Evolutionary conservation across 2,888 invertebrate genomes (phyloP).

Genomic region (Callimorpha dominula): DNA sequence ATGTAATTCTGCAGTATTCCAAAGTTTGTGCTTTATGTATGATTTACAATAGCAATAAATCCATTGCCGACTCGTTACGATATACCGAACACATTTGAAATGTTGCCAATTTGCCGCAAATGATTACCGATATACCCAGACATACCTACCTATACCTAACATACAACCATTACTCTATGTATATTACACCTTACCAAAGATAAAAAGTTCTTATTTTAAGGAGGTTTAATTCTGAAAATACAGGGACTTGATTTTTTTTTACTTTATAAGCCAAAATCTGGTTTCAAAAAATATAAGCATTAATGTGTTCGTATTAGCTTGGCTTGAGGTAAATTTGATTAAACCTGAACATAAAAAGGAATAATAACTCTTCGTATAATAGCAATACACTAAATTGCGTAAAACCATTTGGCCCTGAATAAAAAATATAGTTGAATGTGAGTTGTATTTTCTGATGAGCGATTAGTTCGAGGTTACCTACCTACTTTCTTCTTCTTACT

Average conservation of each 20-base stretch:
- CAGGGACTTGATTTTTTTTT: too few relatives aligned
- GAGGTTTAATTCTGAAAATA: not conserved
- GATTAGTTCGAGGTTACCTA: not conserved
- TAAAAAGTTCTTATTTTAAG: not conserved
- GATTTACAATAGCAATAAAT: conserved; percentile 78
- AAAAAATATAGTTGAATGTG: not conserved
- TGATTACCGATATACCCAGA: conserved; percentile 31
- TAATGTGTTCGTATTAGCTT: not conserved
- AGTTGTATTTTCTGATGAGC: not conserved
- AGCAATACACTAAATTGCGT: not conserved
- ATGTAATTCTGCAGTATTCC: conserved; percentile 61
- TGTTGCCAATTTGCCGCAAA: conserved; percentile 76
- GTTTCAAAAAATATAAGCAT: not conserved
- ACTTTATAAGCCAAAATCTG: not conserved
- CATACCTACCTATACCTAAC: not conserved
- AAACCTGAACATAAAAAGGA: not conserved
- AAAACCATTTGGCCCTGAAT: too few relatives aligned
- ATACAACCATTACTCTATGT: not conserved
- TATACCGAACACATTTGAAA: conserved; percentile 76
- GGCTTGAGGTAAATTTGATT: not conserved
- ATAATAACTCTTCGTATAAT: not conserved
- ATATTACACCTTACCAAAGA: not conserved
- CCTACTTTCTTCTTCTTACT: too few relatives aligned
- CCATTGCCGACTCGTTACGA: conserved; percentile 73
- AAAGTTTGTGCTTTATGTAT: conserved; percentile 68